These are phyloP conservation scores for Montipora cactus DNA, from an alignment of 64 coral and sea anemone genomes.

Conservation along the genomic window DNA sequence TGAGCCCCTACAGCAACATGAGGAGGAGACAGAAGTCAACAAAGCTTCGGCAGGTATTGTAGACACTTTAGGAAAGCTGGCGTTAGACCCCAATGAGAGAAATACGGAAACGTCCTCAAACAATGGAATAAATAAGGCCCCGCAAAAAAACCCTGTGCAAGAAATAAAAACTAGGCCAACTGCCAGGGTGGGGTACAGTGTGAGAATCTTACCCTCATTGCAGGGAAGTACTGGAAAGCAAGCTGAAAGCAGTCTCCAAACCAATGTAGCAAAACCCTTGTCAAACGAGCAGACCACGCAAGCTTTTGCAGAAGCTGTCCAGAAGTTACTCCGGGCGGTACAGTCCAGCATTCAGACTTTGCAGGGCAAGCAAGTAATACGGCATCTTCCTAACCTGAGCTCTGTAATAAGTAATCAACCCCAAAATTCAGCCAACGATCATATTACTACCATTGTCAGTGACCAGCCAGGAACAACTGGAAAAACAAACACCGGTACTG, in stretches of 20 bases:
- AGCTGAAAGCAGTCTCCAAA: neutral
- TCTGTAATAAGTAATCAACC: neutral
- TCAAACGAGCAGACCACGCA: neutral
- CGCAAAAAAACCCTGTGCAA: neutral
- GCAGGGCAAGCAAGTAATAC: constrained; percentile 21
- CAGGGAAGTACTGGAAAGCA: constrained; percentile 17
- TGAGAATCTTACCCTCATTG: constrained; percentile 40
- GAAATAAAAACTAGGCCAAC: neutral
- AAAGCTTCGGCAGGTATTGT: neutral
- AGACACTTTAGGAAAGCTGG: constrained; percentile 48
- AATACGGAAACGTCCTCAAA: neutral
- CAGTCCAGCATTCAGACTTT: constrained; percentile 30
- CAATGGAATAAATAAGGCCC: neutral
- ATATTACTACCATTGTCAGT: neutral
- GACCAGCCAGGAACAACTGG: neutral
- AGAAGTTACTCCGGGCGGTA: constrained; percentile 31
- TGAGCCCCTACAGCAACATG: neutral
- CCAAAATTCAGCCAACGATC: neutral
- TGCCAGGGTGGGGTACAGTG: constrained; percentile 11
- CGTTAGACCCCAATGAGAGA: neutral
- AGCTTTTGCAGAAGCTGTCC: constrained; percentile 38
- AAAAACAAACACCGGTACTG: constrained; percentile 37
- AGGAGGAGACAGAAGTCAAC: neutral
- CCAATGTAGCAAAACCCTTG: neutral
- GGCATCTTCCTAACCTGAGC: neutral